These are phyloP conservation scores for Stegophylla sp. DNA, from an alignment of 2,888 invertebrate species.

Conservation along the genomic window DNA sequence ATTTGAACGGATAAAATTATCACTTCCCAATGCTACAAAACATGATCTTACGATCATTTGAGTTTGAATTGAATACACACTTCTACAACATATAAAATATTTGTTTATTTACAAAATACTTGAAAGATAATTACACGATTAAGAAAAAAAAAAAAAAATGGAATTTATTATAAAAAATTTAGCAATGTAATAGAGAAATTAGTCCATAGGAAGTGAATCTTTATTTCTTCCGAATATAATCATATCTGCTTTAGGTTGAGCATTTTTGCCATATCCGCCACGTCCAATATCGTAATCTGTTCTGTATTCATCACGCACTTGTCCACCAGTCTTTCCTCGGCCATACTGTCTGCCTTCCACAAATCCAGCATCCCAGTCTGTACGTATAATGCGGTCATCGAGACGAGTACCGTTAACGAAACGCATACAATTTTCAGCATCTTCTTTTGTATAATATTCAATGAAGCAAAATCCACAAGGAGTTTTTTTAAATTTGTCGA, in stretches of 20 bases:
- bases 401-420: conserved; percentile 95
- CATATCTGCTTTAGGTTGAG: conserved; percentile 77
- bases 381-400: conserved; percentile 94
- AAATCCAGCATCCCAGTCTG: conserved; percentile 99
- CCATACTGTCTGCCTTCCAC: conserved; percentile 98
- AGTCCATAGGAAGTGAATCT: conserved; percentile 50
- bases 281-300: conserved; percentile 96
- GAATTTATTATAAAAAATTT: conserved; percentile 3
- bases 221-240: conserved; percentile 54
- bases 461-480: conserved; percentile 99
- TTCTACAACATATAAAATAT: conserved; percentile 59
- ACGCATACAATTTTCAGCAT: conserved; percentile 83
- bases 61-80: conserved; percentile 48
- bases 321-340: conserved; percentile 96
- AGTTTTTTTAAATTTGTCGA: conserved; percentile 96
- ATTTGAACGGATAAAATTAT: conserved; percentile 41
- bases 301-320: conserved; percentile 97
- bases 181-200: neutral
- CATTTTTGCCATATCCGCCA: conserved; percentile 95
- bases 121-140: neutral
- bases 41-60: conserved; percentile 41
- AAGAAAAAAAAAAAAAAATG: conserved; percentile 39
- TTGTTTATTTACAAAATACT: conserved; percentile 45
- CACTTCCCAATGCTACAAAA: conserved; percentile 35
- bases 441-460: conserved; percentile 77